Base-by-base conservation (phyloP, 2,113 vertebrate species). In the Todiramphus saurophagus region DNA sequence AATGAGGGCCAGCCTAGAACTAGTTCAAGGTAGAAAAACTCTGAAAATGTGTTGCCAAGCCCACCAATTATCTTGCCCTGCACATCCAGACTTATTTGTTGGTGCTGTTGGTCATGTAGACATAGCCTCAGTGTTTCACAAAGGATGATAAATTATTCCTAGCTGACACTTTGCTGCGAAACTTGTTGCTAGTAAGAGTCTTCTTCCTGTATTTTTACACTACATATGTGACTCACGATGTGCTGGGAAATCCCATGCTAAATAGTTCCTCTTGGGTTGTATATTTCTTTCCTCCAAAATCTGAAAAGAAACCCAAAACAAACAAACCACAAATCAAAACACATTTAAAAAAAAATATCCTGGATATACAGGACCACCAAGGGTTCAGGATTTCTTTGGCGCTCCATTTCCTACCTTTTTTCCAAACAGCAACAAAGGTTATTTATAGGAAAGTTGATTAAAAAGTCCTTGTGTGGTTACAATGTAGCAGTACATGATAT, bases 301-400 rank as follows among this genome's bases (percentile, higher is more conserved):
- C 5, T 35, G 27, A 7, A n/a, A 39, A 31, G 11, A 41, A 5
- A 16, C 9, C 2, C 10, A 73, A 27, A 21, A 7, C 41, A 41
- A 41, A 41, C 41, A 53, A 50, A 39, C 7, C 2, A 46, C 4
- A 66, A 63, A 39, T 0, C 5, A 69, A 72, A 50, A 0, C 9
- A 48, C 48, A 16, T 4, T 63, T 56, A 62, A 3, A 27, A 8
- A 8, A 39, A 9, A 16, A 1, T 4, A 5, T 5, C 2, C 11
- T 46, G 39, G 23, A 48, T 51, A 46, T 11, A 58, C 44, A 24
- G 10, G 31, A 24, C 37, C 25, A 66, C 23, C 8, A 56, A 25
- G 13, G 55, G 4, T 43, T 72, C 39, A 72, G 69, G 30, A 39
- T 4, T 8, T 72, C 28, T 64, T 88, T 51, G n/a, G 9, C 15